These are phyloP conservation scores for Amyelois transitella DNA, from an alignment of 1,140 invertebrate species.

Conservation along the genomic window DNA sequence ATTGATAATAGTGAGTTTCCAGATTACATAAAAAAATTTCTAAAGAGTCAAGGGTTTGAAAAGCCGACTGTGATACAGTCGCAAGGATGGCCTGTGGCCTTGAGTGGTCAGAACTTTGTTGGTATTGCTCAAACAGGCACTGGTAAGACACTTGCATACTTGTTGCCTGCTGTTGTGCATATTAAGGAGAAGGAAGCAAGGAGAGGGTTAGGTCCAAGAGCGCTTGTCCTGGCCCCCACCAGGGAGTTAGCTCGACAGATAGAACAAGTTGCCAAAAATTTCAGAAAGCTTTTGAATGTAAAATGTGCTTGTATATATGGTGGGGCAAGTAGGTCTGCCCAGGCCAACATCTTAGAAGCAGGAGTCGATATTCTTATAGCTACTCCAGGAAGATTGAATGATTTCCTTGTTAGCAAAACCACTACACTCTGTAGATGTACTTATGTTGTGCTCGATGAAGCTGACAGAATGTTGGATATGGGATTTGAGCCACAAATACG, in stretches of 20 bases:
- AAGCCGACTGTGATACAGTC: conserved; percentile 91
- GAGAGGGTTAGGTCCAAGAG: conserved; percentile 89
- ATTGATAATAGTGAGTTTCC: conserved; percentile 85
- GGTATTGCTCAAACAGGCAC: conserved; percentile 96
- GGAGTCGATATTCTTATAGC: conserved; percentile 93
- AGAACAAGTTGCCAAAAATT: conserved; percentile 92
- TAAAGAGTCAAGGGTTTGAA: conserved; percentile 84
- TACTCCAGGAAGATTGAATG: conserved; percentile 95
- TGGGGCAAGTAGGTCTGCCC: conserved; percentile 88
- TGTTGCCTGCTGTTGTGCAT: conserved; percentile 90
- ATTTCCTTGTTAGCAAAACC: conserved; percentile 91
- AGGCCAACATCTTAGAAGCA: conserved; percentile 85
- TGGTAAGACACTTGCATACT: conserved; percentile 90
- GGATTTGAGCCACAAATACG: conserved; percentile 98
- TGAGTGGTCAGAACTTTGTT: conserved; percentile 93
- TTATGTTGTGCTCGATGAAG: conserved; percentile 78
- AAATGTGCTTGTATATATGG: conserved; percentile 95
- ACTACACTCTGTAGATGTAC: conserved; percentile 92
- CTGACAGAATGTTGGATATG: conserved; percentile 96
- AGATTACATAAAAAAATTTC: conserved; percentile 83
- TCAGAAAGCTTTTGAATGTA: conserved; percentile 86
- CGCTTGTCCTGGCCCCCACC: conserved; percentile 93
- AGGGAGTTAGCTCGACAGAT: conserved; percentile 97
- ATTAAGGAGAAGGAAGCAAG: conserved; percentile 89
- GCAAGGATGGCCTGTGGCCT: conserved; percentile 92